A percentile compares a stretch with the other conserved stretches of the same genome.
These are phyloP conservation scores for Ondatra zibethicus DNA, from an alignment of 2,113 vertebrate species.

Conservation along the genomic window DNA sequence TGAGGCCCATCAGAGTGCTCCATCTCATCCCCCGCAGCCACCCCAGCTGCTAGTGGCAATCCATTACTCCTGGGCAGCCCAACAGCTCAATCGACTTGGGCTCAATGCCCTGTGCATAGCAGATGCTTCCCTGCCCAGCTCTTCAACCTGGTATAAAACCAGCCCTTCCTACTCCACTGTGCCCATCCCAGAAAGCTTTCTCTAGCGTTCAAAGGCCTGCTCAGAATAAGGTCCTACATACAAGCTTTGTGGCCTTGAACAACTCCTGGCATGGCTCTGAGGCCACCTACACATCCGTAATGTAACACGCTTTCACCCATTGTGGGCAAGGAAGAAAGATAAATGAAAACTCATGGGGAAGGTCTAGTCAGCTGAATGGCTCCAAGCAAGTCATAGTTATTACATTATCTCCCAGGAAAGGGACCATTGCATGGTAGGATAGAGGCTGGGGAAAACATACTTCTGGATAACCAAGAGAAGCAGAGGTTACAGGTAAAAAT, in stretches of 20 bases:
- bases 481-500: not conserved
- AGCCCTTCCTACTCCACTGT: not conserved
- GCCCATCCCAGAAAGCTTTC: not conserved
- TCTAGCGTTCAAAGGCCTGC: not conserved
- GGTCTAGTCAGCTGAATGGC: not conserved
- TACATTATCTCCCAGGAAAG: not conserved
- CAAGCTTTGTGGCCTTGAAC: not conserved
- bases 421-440: not conserved
- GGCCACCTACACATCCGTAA: not conserved
- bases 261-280: not conserved
- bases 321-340: not conserved
- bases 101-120: not conserved
- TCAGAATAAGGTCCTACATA: not conserved
- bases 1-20: not conserved
- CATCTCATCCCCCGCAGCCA: not conserved
- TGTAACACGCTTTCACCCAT: not conserved
- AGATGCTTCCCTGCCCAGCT: not conserved
- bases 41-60: not conserved
- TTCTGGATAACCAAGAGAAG: not conserved
- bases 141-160: not conserved
- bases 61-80: constrained; percentile 19
- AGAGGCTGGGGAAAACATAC: not conserved
- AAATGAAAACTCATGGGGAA: not conserved
- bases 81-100: constrained; percentile 5
- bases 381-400: not conserved